Percentiles rank a stretch among this genome's conserved stretches.
Conservation (phyloP, 2,888 invertebrate genomes). For the Pseudolycoriella hygida region DNA sequence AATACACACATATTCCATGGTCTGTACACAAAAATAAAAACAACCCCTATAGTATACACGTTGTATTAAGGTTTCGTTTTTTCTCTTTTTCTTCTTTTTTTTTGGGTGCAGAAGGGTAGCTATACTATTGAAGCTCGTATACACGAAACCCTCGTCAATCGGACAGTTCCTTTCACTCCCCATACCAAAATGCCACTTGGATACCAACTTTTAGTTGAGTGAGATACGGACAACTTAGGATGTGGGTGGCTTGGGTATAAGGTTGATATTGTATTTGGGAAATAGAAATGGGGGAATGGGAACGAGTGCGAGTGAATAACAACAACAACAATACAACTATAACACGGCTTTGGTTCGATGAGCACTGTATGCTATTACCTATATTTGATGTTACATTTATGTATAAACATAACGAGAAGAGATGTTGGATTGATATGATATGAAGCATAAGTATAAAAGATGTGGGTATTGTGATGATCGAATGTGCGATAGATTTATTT, state of each 20-base stretch:
- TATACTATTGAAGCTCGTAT: too few species aligned
- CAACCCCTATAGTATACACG: neutral
- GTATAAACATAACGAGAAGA: neutral
- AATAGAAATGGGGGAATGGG: neutral
- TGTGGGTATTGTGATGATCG: slow-evolving; percentile 3
- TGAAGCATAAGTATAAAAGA: slow-evolving; percentile 3
- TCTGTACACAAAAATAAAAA: neutral
- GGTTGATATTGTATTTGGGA: neutral
- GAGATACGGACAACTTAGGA: slow-evolving; percentile 4
- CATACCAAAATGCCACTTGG: slow-evolving; percentile 3
- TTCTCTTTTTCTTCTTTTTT: neutral
- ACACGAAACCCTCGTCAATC: slow-evolving; percentile 8
- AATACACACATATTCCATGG: neutral
- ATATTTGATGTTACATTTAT: neutral
- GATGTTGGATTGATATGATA: slow-evolving; percentile 2
- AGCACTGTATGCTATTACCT: too few species aligned
- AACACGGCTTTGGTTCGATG: too few species aligned
- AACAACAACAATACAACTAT: too few species aligned
- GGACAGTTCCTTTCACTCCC: slow-evolving; percentile 7
- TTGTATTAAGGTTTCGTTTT: neutral
- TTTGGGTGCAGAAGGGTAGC: slow-evolving; percentile 3
- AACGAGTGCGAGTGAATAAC: too few species aligned
- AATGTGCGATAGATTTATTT: slow-evolving; percentile 1
- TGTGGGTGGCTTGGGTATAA: neutral
- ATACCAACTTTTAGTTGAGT: slow-evolving; percentile 5